These are phyloP conservation scores for Phataginus tetradactyla DNA, from an alignment of 2,797 vertebrate species.

Conservation along the genomic window DNA sequence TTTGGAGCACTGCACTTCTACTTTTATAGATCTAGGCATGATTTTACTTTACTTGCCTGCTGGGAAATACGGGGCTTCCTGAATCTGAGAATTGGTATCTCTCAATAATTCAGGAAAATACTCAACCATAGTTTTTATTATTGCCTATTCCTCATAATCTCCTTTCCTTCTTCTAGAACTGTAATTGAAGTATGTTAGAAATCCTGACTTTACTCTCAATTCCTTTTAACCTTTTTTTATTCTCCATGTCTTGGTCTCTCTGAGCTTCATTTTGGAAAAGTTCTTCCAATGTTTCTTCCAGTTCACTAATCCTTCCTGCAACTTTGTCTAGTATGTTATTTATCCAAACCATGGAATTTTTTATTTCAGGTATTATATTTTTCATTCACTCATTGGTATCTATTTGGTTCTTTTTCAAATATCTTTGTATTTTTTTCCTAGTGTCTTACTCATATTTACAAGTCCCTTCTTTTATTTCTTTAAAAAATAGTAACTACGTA, in stretches of 20 bases:
- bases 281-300: constrained; percentile 17
- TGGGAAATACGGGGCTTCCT: neutral
- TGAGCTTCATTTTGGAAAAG: neutral
- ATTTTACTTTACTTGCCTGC: constrained; percentile 3
- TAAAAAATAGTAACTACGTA: neutral
- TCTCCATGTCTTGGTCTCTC: neutral
- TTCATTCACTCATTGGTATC: neutral
- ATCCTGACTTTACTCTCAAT: neutral
- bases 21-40: neutral
- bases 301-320: constrained; percentile 46
- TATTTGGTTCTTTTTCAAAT: constrained; percentile 10
- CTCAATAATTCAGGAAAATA: neutral
- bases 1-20: neutral
- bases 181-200: neutral
- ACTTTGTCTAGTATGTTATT: constrained; percentile 37
- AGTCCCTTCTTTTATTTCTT: neutral
- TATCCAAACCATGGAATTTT: neutral
- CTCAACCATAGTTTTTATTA: neutral
- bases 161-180: neutral
- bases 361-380: neutral
- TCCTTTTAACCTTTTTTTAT: neutral
- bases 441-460: neutral
- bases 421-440: neutral
- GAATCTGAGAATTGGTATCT: neutral
- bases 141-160: neutral